phyloP scores from a whole-genome alignment of 2,888 invertebrate species.

The Harmothoe impar region DNA sequence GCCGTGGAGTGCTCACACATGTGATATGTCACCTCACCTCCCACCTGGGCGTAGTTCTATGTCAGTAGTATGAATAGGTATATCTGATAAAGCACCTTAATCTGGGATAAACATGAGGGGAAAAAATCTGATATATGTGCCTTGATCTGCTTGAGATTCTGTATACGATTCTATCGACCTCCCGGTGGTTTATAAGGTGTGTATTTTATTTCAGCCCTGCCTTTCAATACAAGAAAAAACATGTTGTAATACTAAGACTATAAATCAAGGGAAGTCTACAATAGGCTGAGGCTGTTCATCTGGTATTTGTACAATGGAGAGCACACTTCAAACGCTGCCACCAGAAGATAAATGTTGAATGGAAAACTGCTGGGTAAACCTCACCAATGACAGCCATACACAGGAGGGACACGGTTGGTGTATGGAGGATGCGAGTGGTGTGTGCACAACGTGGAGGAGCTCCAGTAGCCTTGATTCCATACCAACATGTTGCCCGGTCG shows the following conservation, averaged over 20 bases:
- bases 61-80: background rate
- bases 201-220: too few species aligned
- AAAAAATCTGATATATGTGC: too few species aligned
- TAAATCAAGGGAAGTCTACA: too few species aligned
- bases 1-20: background rate
- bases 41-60: background rate
- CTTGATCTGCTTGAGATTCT: too few species aligned
- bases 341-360: too few species aligned
- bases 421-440: background rate
- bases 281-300: too few species aligned
- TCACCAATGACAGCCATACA: background rate
- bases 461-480: background rate
- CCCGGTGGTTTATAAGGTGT: too few species aligned
- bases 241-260: too few species aligned
- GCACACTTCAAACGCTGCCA: too few species aligned
- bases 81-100: background rate
- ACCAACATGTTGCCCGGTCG: background rate
- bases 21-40: background rate
- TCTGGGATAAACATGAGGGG: background rate
- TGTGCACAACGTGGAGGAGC: conserved; percentile 10
- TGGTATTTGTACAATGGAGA: too few species aligned
- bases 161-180: too few species aligned
- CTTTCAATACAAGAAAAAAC: too few species aligned
- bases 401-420: background rate
- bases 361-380: background rate